Conservation (phyloP, 2,888 invertebrate genomes). For the Caenorhabditis zanzibari region DNA sequence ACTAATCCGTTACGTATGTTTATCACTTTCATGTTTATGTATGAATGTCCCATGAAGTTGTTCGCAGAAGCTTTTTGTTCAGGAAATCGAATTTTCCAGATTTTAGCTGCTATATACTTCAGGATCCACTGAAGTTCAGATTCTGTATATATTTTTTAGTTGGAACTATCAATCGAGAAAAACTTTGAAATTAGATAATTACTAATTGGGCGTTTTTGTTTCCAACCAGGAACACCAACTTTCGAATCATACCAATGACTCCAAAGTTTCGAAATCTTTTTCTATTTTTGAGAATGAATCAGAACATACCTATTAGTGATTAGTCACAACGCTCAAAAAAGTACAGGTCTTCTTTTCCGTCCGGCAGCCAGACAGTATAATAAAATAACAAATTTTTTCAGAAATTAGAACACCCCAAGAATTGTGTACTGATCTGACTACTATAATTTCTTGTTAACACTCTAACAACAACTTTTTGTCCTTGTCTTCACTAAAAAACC, state of each 20-base stretch:
- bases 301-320: constrained; percentile 28
- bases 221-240: background rate
- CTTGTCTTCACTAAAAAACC: background rate
- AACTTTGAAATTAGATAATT: background rate
- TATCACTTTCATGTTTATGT: constrained; percentile 9
- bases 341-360: constrained; percentile 11
- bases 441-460: constrained; percentile 21
- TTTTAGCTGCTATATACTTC: background rate
- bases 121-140: too few species aligned
- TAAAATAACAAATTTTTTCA: constrained; percentile 42
- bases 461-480: background rate
- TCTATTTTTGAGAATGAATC: constrained; percentile 20
- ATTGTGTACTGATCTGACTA: background rate
- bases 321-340: constrained; percentile 14
- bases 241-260: background rate
- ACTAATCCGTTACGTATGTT: constrained; percentile 4
- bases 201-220: background rate
- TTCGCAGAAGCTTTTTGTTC: background rate
- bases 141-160: too few species aligned
- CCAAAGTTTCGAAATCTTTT: constrained; percentile 5
- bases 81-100: background rate
- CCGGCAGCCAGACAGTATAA: constrained; percentile 4
- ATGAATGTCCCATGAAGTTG: background rate
- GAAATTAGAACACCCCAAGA: constrained; percentile 45
- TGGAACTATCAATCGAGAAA: too few species aligned